Evolutionary conservation across 2,888 invertebrate genomes (phyloP), one percentile per base, ranked within the genome.

Genomic region (Fragum sueziense): DNA sequence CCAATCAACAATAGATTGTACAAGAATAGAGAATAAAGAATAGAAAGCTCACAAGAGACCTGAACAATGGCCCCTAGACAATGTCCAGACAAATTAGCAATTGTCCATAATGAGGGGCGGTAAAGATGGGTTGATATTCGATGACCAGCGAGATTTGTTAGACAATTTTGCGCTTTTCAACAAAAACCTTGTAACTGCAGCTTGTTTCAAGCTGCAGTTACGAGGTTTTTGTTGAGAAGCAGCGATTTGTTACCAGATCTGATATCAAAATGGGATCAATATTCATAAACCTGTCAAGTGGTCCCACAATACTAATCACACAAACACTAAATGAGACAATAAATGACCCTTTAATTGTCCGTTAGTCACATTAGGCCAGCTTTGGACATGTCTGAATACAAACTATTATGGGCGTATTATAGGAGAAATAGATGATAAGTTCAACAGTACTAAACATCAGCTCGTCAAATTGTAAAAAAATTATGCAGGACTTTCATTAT

Each of bases 231-330:
- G 57, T 57, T 11, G 14, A 57, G 57, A 25, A 25, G 29, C 29
- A 57, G 57, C 25, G 57, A 57, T 25, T 34, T 62, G 34, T 34
- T 62, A 34, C 34, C 9, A 33, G 62, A 62, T 62, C 25, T 29
- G 34, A 33, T n/a, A 62, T 62, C 62, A 62, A 62, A 62, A 9
- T 62, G 14, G 62, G 62, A 62, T 62, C 62, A 62, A 62, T 62
- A 62, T 29, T 33, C n/a, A 62, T 62, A 62, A 62, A 62, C 25
- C 33, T 62, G 62, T 62, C 62, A 62, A 20, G 3, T 62, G 17
- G 33, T 4, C 62, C 33, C 20, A 34, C 29, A 34, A 33, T 33
- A 34, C n/a, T 62, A 62, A 33, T 62, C 29, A 62, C 29, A 34
- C n/a, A 62, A 33, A 62, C 34, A 33, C 33, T 34, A 62, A 29